Evolutionary conservation across 2,888 invertebrate genomes (phyloP), one percentile per base, ranked within the genome.

Genomic region (Diloba caeruleocephala): DNA sequence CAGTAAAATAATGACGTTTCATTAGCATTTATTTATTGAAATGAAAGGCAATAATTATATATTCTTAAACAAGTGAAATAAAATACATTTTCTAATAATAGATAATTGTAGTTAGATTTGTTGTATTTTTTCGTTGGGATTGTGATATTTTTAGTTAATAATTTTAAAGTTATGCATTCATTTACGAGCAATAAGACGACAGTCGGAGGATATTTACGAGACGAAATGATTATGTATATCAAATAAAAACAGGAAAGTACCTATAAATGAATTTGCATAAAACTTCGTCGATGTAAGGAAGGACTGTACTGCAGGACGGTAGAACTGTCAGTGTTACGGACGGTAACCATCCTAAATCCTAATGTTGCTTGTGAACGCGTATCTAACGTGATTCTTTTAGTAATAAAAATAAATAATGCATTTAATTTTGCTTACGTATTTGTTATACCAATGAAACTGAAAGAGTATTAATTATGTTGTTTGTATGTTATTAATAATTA

Each of bases 371-470:
- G 6, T 19, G 48, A 44, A 34, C 29, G 50, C 45, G 52, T 53
- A 38, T 56, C 31, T 48, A 42, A 29, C 55, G 50, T 46, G 53
- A 57, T 61, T 57, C 9, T 33, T 44, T 33, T 48, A 52, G 31
- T 51, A 39, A n/a, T n/a, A n/a, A n/a, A n/a, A n/a, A n/a, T n/a
- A n/a, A n/a, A n/a, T n/a, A n/a, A 33, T 13, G 50, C 43, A 67
- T 56, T 65, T 51, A 72, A 57, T 74, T 29, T 42, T 38, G 25
- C 26, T 32, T 37, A 51, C 32, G 26, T 49, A 54, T 49, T n/a
- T 26, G 42, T 49, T 46, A 54, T 42, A 56, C 49, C 58, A 66
- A 72, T 65, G 55, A 58, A 72, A 53, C 66, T 54, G 38, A 60
- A 60, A 55, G 46, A 69, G 61, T 70, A 65, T 55, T 63, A 49